Conservation (phyloP, 64 coral and sea anemone species). For the Stylophora pistillata region DNA sequence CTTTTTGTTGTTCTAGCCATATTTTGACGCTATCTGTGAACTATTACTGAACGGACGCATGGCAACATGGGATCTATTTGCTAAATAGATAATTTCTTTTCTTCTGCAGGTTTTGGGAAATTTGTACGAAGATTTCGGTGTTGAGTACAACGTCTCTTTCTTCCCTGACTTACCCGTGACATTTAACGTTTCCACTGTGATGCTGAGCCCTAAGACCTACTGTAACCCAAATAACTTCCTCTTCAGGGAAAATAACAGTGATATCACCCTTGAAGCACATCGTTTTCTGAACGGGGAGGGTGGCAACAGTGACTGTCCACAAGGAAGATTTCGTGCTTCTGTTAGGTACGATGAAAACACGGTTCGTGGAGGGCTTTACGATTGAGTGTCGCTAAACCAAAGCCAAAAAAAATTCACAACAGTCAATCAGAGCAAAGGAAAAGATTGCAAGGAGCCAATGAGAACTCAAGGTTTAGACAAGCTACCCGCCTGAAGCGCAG, state of each 20-base stretch:
- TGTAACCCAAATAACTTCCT: slow-evolving; percentile 88
- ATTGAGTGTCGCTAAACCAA: no score
- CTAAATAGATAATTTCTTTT: background rate
- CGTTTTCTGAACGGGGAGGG: slow-evolving; percentile 69
- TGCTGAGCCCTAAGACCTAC: slow-evolving; percentile 83
- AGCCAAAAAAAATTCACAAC: no score
- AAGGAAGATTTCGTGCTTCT: slow-evolving; percentile 51
- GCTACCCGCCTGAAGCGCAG: no score
- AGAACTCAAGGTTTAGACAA: no score
- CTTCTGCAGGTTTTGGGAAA: slow-evolving; percentile 76
- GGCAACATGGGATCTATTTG: no score
- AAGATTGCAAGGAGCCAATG: no score
- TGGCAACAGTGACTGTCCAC: slow-evolving; percentile 65
- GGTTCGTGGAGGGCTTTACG: no score
- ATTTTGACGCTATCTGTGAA: no score
- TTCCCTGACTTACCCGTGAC: slow-evolving; percentile 91
- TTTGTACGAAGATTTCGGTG: slow-evolving; percentile 71
- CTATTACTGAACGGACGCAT: no score
- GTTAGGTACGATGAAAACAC: slow-evolving; percentile 62
- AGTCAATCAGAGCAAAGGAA: no score
- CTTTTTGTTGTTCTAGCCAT: no score
- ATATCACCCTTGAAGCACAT: slow-evolving; percentile 79
- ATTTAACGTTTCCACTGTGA: slow-evolving; percentile 71
- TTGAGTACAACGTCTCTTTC: slow-evolving; percentile 70
- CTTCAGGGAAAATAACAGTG: slow-evolving; percentile 83